Base-by-base conservation (phyloP, 2,797 vertebrate species). In the Onychomys torridus region DNA sequence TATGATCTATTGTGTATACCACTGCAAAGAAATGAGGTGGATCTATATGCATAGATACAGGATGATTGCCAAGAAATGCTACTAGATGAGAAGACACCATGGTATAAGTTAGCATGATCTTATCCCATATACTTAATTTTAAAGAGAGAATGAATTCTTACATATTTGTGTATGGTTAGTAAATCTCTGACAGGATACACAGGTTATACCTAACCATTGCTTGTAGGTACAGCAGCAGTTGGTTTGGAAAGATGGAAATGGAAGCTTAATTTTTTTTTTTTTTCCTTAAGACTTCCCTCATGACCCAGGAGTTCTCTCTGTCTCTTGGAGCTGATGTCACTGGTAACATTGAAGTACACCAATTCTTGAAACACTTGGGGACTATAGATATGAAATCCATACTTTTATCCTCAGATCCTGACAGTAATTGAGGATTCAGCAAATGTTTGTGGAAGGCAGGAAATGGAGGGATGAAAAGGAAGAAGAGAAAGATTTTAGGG, bases 221-320 rank as follows among this genome's bases (percentile, higher is more conserved):
- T 11, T 83, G 25, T 59, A 37, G 37, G 10, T 43, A 83, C 9
- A n/a, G 17, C 9, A n/a, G 17, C 0, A 69, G 6, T 52, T 52
- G 3, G 25, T 67, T 88, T 95, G 59, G 34, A 11, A 78, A 61
- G 49, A 37, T 52, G 93, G 2, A n/a, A 25, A 91, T 32, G 71
- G 12, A 96, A 19, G 23, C 37, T 88, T 73, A 57, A n/a, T 40
- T 37, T 43, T 91, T 76, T 43, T 76, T 43, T 59, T 57, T 17
- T 17, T 17, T 16, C 2, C 19, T 21, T 21, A 19, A 21, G 19
- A 59, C 57, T 25, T 27, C 23, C 32, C 16, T 3, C n/a, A 0
- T 69, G 52, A 69, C 55, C 17, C 49, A 40, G 0, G 0, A 2
- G 4, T 5, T 7, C 8, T 34, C 5, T 77, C 10, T 77, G 12